Conservation (phyloP, 2,113 vertebrate species). For the Cyanoramphus novaezelandiae region DNA sequence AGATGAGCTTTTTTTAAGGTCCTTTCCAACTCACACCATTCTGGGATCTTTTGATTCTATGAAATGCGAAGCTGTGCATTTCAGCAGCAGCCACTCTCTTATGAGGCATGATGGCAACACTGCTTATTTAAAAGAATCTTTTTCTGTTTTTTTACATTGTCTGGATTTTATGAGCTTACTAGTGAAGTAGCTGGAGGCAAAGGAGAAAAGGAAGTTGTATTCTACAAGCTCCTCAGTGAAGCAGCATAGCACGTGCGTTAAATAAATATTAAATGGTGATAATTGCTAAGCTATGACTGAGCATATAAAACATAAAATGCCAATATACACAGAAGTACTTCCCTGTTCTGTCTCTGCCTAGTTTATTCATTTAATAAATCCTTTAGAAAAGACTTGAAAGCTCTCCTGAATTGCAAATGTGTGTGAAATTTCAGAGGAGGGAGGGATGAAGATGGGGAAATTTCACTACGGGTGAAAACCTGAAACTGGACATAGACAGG, state of each 20-base stretch:
- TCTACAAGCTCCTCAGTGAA: background rate
- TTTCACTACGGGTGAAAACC: background rate
- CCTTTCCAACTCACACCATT: background rate
- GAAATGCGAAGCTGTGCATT: background rate
- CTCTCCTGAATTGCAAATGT: background rate
- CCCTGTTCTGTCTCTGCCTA: background rate
- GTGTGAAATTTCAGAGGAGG: background rate
- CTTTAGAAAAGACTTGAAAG: background rate
- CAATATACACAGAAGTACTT: background rate
- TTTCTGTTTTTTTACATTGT: background rate
- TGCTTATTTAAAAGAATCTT: background rate
- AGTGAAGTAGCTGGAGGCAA: background rate
- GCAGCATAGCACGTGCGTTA: background rate
- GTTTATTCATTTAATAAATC: constrained; percentile 4
- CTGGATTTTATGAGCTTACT: background rate
- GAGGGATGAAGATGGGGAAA: background rate
- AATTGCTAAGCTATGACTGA: background rate
- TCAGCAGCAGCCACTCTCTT: background rate
- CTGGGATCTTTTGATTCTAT: background rate
- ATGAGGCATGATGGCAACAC: no score
- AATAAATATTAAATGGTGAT: background rate
- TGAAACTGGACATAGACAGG: background rate
- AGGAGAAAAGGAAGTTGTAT: background rate
- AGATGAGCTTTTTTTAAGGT: background rate
- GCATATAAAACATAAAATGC: background rate